Base-by-base conservation (phyloP, 1,140 invertebrate genomes). In the Parasteatoda tepidariorum region DNA sequence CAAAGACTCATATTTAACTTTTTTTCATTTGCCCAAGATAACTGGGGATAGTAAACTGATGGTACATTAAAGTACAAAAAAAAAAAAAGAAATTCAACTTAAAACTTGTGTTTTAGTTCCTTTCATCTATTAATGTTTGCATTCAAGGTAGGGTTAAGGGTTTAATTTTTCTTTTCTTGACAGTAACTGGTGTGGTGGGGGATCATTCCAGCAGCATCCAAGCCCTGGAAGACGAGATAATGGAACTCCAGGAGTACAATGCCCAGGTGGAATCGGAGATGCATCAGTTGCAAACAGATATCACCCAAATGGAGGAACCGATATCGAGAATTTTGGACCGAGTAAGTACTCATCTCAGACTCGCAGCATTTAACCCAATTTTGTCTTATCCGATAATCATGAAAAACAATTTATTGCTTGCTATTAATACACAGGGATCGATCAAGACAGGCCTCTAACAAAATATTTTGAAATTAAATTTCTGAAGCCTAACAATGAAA, bases 251-350 rank as follows among this genome's bases (percentile, higher is more conserved):
- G 89, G 92, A 95, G 85, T 94, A 97, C 89, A 97, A 97, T 89
- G 94, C 94, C 84, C 92, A 94, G 85, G 94, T 96, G 76, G 96
- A 98, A 89, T 95, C 94, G 48, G 95, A 97, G 89, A 95, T 97
- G 92, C 92, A 95, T 90, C 93, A 95, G 85, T 91, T 97, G 87
- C 95, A 96, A 88, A 95, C 95, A 67, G 95, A 97, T 87, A 96
- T 97, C 86, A 95, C 94, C 88, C 94, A 94, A 79, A 95, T 97
- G 94, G 96, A 97, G 89, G 94, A 34, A 74, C 28, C 38, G 24
- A n/a, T n/a, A 5, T 59, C 4, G 81, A 74, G 70, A 59, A 41
- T 48, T 83, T 73, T 57, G 81, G 81, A 74, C 81, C 54, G 70
- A 83, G 81, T 83, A 55, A 74, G 66, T 64, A n/a, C 11, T 68